phyloP scores from a whole-genome alignment of 2,113 vertebrate species.

The Takifugu flavidus region DNA sequence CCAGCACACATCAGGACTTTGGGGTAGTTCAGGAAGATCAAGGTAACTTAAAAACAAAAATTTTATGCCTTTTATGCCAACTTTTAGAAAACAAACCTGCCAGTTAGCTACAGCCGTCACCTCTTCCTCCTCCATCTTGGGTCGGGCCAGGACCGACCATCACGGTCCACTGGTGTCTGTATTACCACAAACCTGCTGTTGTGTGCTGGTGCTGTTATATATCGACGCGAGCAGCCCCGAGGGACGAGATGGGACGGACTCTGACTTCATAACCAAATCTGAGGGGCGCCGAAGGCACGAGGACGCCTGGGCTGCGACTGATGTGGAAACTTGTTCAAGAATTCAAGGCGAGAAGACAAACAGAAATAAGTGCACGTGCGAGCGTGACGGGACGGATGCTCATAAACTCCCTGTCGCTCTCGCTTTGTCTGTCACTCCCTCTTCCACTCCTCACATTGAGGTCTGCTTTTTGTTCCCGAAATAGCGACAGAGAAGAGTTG shows the following conservation, averaged over 20 bases:
- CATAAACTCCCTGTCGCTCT: constrained; percentile 10
- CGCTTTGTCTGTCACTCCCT: constrained; percentile 27
- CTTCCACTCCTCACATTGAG: constrained; percentile 32
- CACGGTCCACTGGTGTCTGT: no score
- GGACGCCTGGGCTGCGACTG: not conserved
- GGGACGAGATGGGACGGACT: constrained; percentile 1
- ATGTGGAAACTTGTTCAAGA: constrained; percentile 38
- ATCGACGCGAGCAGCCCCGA: no score
- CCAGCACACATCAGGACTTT: no score
- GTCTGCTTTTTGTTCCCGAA: constrained; percentile 40
- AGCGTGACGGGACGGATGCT: constrained; percentile 5
- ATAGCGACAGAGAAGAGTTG: constrained; percentile 36
- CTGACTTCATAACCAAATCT: constrained; percentile 9
- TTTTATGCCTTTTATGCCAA: no score
- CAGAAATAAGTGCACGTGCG: constrained; percentile 12
- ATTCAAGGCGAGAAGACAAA: constrained; percentile 29
- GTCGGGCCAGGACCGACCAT: no score
- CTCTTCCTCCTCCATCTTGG: no score
- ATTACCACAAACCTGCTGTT: no score
- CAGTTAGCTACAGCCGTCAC: no score
- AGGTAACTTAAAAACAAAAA: no score
- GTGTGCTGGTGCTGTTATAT: no score
- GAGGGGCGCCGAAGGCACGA: constrained; percentile 9
- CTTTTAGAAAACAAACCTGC: no score
- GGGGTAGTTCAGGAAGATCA: no score